phyloP scores from a whole-genome alignment of 2,888 invertebrate species.

The Phanerotoma sp. region DNA sequence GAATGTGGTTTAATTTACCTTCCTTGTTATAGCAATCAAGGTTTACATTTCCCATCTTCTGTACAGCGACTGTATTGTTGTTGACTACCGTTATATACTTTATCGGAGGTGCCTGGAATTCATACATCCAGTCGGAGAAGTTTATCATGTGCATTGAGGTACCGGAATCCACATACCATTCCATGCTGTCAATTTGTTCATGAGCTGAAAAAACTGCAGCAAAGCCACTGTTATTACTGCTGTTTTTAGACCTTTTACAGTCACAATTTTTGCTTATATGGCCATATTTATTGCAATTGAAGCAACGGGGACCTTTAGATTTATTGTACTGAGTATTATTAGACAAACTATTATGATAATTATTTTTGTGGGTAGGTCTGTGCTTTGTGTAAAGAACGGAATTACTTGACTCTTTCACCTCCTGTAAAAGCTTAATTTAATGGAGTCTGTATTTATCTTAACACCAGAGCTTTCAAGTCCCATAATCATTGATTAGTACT shows the following conservation, averaged over 20 bases:
- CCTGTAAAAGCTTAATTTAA: slow-evolving; percentile 41
- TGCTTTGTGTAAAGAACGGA: not conserved
- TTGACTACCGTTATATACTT: slow-evolving; percentile 20
- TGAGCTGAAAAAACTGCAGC: slow-evolving; percentile 39
- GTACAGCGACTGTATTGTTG: slow-evolving; percentile 19
- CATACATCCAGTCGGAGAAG: not conserved
- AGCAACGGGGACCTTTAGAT: slow-evolving; percentile 5
- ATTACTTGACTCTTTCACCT: slow-evolving; percentile 5
- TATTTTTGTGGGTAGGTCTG: slow-evolving; percentile 1
- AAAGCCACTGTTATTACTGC: not conserved
- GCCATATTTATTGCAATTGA: slow-evolving; percentile 13
- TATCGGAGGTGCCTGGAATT: not conserved
- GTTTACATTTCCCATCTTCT: slow-evolving; percentile 27
- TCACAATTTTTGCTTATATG: not conserved
- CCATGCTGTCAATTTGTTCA: slow-evolving; percentile 53
- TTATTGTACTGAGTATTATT: no score
- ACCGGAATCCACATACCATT: slow-evolving; percentile 51
- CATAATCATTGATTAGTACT: slow-evolving; percentile 43
- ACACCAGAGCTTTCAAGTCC: slow-evolving; percentile 38
- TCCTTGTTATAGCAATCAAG: not conserved
- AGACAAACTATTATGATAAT: no score
- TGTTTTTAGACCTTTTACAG: not conserved
- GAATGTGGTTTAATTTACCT: no score
- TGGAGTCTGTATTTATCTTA: slow-evolving; percentile 37
- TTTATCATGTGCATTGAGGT: slow-evolving; percentile 38